phyloP scores from a whole-genome alignment of 2,888 invertebrate genomes.

The Lepidocyrtinus sp. region DNA sequence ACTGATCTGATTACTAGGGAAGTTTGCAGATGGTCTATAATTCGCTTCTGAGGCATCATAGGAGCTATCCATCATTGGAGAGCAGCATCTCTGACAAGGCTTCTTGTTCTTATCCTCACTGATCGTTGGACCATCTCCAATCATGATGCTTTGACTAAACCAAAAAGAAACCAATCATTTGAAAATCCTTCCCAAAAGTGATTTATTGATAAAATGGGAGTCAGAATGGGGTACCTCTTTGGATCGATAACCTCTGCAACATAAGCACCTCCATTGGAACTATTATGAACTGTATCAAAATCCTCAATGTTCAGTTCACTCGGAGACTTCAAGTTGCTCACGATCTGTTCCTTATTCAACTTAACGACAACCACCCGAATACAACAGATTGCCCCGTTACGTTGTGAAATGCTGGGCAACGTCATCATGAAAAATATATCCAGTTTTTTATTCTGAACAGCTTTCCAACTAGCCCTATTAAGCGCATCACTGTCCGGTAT shows the following conservation, averaged over 20 bases:
- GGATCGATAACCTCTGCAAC: slow-evolving; percentile 84
- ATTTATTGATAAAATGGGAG: background rate
- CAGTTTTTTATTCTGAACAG: slow-evolving; percentile 74
- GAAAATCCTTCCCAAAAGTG: background rate
- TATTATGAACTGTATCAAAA: slow-evolving; percentile 82
- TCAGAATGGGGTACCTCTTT: slow-evolving; percentile 57
- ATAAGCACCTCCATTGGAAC: slow-evolving; percentile 82
- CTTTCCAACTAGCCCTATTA: slow-evolving; percentile 71
- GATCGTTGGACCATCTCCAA: slow-evolving; percentile 67
- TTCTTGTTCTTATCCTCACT: too few species aligned
- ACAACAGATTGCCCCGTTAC: slow-evolving; percentile 91
- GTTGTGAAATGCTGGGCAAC: slow-evolving; percentile 84
- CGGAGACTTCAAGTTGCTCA: slow-evolving; percentile 80
- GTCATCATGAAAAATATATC: slow-evolving; percentile 81
- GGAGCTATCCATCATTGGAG: slow-evolving; percentile 20
- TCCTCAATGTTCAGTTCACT: slow-evolving; percentile 81
- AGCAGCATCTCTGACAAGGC: slow-evolving; percentile 65
- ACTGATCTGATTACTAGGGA: slow-evolving; percentile 48
- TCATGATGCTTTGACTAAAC: slow-evolving; percentile 63
- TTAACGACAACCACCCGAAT: slow-evolving; percentile 84
- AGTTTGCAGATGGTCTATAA: slow-evolving; percentile 55
- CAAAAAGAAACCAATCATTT: slow-evolving; percentile 1
- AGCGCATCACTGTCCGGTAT: slow-evolving; percentile 80
- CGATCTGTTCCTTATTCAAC: slow-evolving; percentile 77
- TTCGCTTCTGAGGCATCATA: slow-evolving; percentile 50